phyloP scores from a whole-genome alignment of 2,113 vertebrate genomes.

The Alethe castanea region DNA sequence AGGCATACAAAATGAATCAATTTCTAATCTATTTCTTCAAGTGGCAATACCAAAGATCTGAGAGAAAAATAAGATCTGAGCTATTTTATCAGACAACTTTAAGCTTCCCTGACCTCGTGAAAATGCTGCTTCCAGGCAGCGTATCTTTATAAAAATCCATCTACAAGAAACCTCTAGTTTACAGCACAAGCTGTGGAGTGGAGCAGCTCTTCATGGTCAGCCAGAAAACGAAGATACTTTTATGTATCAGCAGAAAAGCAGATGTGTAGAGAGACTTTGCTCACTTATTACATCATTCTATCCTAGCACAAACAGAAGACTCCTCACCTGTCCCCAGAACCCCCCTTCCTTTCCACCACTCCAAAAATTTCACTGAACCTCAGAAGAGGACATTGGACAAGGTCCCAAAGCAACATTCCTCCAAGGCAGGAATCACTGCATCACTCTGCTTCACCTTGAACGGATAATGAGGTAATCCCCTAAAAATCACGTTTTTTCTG shows the following conservation, averaged over 20 bases:
- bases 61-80: not conserved
- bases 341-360: not conserved
- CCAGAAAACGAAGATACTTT: not conserved
- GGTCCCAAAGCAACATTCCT: not conserved
- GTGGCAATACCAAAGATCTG: not conserved
- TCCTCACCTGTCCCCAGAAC: not conserved
- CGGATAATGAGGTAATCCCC: not conserved
- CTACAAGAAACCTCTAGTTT: not conserved
- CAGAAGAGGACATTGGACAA: not conserved
- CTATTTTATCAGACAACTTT: not conserved
- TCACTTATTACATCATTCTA: not conserved
- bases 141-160: not conserved
- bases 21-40: constrained; percentile 8
- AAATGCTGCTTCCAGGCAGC: not conserved
- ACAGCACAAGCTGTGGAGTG: not conserved
- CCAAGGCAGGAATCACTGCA: not conserved
- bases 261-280: not conserved
- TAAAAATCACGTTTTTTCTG: rapidly evolving
- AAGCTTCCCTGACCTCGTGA: not conserved
- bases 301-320: not conserved
- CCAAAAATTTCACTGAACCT: not conserved
- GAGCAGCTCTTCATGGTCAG: not conserved
- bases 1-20: not conserved
- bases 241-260: not conserved
- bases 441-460: not conserved